Evolutionary conservation across 1,140 invertebrate genomes (phyloP), one percentile per base, ranked within the genome.

Genomic region (Cydia amplana): DNA sequence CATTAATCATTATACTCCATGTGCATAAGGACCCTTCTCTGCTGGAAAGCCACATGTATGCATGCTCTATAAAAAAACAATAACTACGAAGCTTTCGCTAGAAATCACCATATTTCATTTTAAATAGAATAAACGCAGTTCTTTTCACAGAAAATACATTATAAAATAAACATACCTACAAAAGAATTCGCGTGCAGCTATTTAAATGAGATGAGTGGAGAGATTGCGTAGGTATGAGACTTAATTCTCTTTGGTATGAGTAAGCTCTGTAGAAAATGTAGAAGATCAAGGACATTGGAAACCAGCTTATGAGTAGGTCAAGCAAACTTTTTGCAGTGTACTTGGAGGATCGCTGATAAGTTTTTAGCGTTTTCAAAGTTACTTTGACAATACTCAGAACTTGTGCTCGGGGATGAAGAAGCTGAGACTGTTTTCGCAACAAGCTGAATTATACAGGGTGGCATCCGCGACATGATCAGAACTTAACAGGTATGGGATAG

Each of bases 31-130:
- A 32, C 4, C 32, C 32, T 32, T 32, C 4, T 32, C 32, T 32
- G 32, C 0, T 32, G 32, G 6, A 32, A 32, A 32, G 32, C 32
- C 4, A 43, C 12, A 43, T 46, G 14, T 14, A 46, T 46, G 12
- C 43, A 14, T 12, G 43, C 43, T 46, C 10, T 12, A 43, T 43
- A 1, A 43, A 43, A 43, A 46, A 14, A 46, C 43, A 46, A 4
- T 4, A 0, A 46, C 43, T 46, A 46, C 43, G 12, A 46, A 14
- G 43, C 43, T 46, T 75, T 20, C 77, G 74, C 70, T 36, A 72
- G 64, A 74, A 64, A n/a, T 64, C 14, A 73, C 36, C 36, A 60
- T 12, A 23, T 55, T 55, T 9, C n/a, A 55, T 55, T 51, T 51
- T 16, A 51, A 0, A 23, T 23, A 60, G 6, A 60, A 60, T 60